phyloP scores from a whole-genome alignment of 2,113 vertebrate genomes.

The Corapipo altera region DNA sequence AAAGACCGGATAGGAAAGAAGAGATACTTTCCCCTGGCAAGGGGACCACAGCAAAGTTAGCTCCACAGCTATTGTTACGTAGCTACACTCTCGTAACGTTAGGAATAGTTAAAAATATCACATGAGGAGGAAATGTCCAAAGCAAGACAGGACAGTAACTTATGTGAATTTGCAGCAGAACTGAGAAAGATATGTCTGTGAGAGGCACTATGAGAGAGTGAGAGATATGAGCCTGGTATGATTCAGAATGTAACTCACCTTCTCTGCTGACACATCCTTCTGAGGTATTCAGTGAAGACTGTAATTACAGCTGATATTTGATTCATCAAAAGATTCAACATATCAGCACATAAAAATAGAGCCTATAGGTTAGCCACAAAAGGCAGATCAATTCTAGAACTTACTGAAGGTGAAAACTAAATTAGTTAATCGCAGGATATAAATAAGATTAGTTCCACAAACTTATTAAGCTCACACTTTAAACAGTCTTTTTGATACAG shows the following conservation, averaged over 20 bases:
- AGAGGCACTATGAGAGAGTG: background rate
- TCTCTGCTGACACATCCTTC: background rate
- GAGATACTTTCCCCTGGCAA: background rate
- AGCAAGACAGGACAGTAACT: background rate
- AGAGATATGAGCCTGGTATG: background rate
- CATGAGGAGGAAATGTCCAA: background rate
- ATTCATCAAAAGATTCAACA: background rate
- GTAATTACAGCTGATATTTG: background rate
- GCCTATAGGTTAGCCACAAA: background rate
- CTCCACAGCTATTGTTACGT: background rate
- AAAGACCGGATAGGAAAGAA: background rate
- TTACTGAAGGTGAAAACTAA: background rate
- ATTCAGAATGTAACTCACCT: background rate
- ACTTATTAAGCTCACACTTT: background rate
- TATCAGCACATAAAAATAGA: background rate
- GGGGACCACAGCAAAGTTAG: background rate
- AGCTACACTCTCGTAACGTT: background rate
- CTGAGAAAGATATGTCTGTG: background rate
- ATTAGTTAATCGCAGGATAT: background rate
- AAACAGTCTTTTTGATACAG: background rate
- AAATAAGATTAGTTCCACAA: background rate
- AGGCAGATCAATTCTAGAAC: background rate
- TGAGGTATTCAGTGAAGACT: background rate
- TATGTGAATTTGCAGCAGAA: background rate
- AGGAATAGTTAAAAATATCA: background rate